phyloP scores from a whole-genome alignment of 1,140 invertebrate genomes.

The Rhagoletis pomonella region DNA sequence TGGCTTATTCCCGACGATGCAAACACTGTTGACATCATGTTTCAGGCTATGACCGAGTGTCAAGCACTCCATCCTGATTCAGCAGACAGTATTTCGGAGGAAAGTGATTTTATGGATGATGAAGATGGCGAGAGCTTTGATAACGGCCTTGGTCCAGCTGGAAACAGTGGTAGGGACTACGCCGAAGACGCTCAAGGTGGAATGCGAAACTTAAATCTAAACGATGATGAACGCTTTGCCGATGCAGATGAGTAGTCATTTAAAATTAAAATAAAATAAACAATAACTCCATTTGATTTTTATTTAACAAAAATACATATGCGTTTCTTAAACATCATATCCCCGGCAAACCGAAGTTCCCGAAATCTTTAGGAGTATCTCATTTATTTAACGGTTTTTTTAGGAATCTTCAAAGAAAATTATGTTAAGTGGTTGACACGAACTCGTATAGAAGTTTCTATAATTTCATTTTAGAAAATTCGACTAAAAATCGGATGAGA shows the following conservation, averaged over 20 bases:
- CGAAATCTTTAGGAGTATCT: no score
- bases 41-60: constrained; percentile 69
- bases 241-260: constrained; percentile 68
- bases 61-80: constrained; percentile 72
- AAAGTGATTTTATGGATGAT: constrained; percentile 66
- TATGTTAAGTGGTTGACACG: no score
- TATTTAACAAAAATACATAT: no score
- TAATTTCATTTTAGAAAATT: no score
- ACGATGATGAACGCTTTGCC: constrained; percentile 70
- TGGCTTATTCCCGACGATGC: constrained; percentile 67
- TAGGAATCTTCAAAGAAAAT: no score
- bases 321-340: no score
- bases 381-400: no score
- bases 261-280: background rate
- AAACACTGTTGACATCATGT: constrained; percentile 70
- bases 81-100: constrained; percentile 69
- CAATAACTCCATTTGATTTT: no score
- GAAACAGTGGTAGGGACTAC: constrained; percentile 58
- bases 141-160: constrained; percentile 52
- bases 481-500: no score
- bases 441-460: no score
- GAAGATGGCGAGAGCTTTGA: constrained; percentile 60
- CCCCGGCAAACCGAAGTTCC: no score
- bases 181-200: constrained; percentile 59
- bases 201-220: constrained; percentile 67